A percentile compares a stretch with the other conserved stretches of the same genome.
phyloP scores from a whole-genome alignment of 2,797 vertebrate species.

The Coendou prehensilis region DNA sequence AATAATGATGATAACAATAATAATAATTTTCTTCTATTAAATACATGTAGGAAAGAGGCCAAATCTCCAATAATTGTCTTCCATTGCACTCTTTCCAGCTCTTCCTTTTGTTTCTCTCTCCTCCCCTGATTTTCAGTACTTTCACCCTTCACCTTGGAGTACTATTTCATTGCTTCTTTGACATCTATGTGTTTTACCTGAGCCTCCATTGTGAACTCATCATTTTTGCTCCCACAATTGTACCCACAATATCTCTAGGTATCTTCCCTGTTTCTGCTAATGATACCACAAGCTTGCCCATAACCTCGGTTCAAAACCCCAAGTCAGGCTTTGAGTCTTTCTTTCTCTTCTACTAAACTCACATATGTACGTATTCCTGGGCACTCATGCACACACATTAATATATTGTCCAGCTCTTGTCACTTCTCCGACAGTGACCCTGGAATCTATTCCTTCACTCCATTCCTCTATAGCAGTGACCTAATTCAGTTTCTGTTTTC shows the following conservation, averaged over 20 bases:
- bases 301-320: background rate
- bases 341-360: background rate
- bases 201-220: background rate
- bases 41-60: background rate
- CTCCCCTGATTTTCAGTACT: conserved; percentile 42
- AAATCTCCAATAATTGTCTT: background rate
- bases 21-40: background rate
- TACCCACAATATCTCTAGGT: background rate
- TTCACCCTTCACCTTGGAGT: background rate
- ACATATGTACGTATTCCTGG: background rate
- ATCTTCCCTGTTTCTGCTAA: background rate
- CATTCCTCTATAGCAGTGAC: background rate
- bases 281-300: background rate
- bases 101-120: background rate
- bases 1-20: background rate
- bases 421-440: background rate
- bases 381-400: background rate
- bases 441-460: background rate
- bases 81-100: background rate
- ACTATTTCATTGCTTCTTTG: conserved; percentile 17
- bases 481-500: conserved; percentile 9
- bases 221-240: background rate
- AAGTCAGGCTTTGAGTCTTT: background rate
- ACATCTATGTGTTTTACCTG: background rate
- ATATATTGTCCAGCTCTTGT: background rate